Evolutionary conservation across 2,888 invertebrate species (phyloP), one percentile per base, ranked within the genome.

Genomic region (Strigamia crassipes): DNA sequence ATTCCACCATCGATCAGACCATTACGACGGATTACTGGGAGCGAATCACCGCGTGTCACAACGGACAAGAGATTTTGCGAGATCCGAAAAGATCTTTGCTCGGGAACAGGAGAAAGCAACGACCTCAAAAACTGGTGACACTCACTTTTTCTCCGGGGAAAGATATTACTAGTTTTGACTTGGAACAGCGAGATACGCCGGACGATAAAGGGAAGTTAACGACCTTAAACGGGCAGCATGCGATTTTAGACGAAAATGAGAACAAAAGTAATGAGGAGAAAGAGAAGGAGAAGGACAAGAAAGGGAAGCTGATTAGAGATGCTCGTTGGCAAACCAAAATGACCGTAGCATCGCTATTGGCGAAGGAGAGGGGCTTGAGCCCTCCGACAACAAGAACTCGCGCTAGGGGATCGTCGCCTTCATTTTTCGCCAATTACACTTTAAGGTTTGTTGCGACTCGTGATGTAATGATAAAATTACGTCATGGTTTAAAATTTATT

Each of bases 31-130:
- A 38, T 9, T 80, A 41, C 42, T 78, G 61, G 81, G 23, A 73
- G 38, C 34, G 82, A 79, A 38, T 46, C 38, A 18, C 31, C 41
- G 18, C 51, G 61, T 27, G 81, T 27, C 38, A 79, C n/a, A 38
- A 34, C n/a, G 31, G 79, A 78, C 66, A 83, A 41, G 84, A 84
- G 81, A 83, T 85, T 6, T 66, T 84, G 12, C 82, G 83, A n/a
- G 84, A 84, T 78, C 85, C 85, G 2, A 85, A 84, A 79, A 42
- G 83, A 23, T 85, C 85, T 46, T 82, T 85, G 9, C 80, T 85
- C 21, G 84, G 85, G 9, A 85, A 84, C 61, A 80, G 84, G 56
- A 82, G 84, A 56, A 85, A 84, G 81, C 83, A 83, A 73, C 79
- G 83, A 42, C 84, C 84, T 15, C 83, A 83, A 79, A 79, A 79